Evolutionary conservation across 2,888 invertebrate genomes (phyloP), one percentile per base, ranked within the genome.

Genomic region (Trissoscelio sp.): DNA sequence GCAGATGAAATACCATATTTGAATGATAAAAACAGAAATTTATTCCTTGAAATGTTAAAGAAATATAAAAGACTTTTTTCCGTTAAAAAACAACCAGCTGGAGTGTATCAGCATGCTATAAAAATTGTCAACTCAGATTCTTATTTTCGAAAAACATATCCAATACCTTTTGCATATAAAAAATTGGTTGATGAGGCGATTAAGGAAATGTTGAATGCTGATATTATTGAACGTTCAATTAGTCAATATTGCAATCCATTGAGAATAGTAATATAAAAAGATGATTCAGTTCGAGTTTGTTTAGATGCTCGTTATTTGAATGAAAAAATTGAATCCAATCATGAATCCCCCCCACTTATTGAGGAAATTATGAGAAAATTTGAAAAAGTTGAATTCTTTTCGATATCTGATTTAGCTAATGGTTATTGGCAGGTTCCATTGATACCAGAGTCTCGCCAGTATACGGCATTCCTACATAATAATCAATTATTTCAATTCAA

Each of bases 291-390:
- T 0, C 53, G 89, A 12, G 75, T 89, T 7, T 87, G 88, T 79
- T 75, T 89, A 31, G 88, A 89, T 79, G 89, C 88, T 1, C 58
- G 89, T 6, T 82, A 74, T 67, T 55, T 89, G 6, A 89, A 89
- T 79, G 79, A 67, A 5, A 42, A 73, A 14, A 88, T 89, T 64
- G 80, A 85, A 31, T 70, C 84, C 0, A 87, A 89, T 69, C 79
- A 84, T 14, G 88, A 88, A 51, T 64, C 81, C 28, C 81, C 83
- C 3, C 84, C 84, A 0, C 16, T 82, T 1, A 81, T 82, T 7
- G 66, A 72, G 1, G 85, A 86, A 28, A 24, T 86, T 0, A 44
- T 83, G 12, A 66, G 78, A 24, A 73, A 58, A 48, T 82, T 82
- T 34, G 2, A 11, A 3, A 34, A 34, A 11, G 34, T 78, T 14